Evolutionary conservation across 2,113 vertebrate species (phyloP).

Genomic region (Gambusia affinis): DNA sequence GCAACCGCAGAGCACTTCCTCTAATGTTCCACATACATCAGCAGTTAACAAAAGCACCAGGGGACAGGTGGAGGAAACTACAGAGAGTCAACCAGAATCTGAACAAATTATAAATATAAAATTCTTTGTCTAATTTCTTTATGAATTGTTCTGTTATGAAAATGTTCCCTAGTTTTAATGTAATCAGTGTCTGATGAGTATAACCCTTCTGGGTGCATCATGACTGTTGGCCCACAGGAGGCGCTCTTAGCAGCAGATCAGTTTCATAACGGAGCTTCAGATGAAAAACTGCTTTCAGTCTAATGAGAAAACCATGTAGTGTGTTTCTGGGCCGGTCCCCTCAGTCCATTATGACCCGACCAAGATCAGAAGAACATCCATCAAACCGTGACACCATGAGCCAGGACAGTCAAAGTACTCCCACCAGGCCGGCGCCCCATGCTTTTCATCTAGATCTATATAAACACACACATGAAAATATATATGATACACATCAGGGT

Average conservation of each 20-base stretch:
- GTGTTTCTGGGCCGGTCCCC: not conserved
- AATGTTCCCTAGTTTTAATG: no score
- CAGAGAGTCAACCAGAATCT: not conserved
- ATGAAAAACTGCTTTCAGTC: slow-evolving; percentile 3
- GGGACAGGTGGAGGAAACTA: slow-evolving; percentile 22
- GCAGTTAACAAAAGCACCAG: slow-evolving; percentile 42
- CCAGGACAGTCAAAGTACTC: not conserved
- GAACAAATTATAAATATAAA: not conserved
- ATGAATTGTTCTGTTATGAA: not conserved
- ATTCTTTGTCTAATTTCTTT: not conserved
- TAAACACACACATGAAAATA: no score
- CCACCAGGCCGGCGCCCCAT: not conserved
- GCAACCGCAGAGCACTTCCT: slow-evolving; percentile 35
- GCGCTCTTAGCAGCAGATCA: not conserved
- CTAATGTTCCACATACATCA: slow-evolving; percentile 54
- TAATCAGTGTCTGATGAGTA: not conserved
- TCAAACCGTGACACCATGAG: not conserved
- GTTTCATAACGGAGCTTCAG: not conserved
- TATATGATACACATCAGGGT: no score
- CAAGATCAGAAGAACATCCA: not conserved
- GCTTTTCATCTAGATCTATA: no score
- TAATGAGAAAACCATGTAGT: not conserved
- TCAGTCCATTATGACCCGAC: not conserved
- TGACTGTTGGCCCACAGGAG: not conserved
- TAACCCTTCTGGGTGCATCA: not conserved